A percentile compares a stretch with the other conserved stretches of the same genome.
Conservation (phyloP, 2,113 vertebrate species). For the Eudorcas thomsonii region DNA sequence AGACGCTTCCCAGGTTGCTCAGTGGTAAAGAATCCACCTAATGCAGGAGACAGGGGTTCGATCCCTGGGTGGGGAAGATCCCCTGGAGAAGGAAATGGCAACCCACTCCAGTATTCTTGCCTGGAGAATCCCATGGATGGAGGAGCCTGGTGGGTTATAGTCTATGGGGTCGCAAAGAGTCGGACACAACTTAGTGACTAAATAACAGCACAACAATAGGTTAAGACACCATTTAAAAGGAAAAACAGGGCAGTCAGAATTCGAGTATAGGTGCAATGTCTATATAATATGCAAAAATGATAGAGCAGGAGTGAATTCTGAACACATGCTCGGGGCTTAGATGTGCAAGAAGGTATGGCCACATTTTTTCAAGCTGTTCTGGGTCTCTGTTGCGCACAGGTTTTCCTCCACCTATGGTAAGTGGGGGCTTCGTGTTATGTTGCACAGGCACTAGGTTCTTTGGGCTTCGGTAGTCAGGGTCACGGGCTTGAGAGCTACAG, state of each 20-base stretch:
- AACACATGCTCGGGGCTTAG: neutral
- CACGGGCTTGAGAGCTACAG: neutral
- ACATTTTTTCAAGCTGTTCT: neutral
- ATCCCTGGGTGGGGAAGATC: neutral
- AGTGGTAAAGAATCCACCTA: neutral
- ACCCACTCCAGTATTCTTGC: neutral
- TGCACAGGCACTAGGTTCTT: neutral
- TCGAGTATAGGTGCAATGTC: neutral
- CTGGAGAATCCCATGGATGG: neutral
- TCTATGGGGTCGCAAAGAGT: neutral
- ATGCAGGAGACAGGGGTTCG: neutral
- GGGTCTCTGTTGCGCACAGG: neutral
- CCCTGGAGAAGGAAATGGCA: neutral
- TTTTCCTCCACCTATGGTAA: neutral
- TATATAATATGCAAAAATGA: neutral
- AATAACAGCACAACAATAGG: neutral
- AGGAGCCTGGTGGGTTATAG: neutral
- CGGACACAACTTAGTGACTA: neutral
- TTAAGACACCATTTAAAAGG: neutral
- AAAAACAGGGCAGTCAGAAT: neutral
- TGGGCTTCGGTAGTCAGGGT: rapidly evolving
- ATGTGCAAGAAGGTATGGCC: neutral
- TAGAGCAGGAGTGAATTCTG: neutral
- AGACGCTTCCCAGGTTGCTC: neutral
- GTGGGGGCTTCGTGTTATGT: neutral